Percentiles rank a stretch among this genome's conserved stretches.
Evolutionary conservation across 2,888 invertebrate species (phyloP).

Genomic region (Tetragnatha montana): DNA sequence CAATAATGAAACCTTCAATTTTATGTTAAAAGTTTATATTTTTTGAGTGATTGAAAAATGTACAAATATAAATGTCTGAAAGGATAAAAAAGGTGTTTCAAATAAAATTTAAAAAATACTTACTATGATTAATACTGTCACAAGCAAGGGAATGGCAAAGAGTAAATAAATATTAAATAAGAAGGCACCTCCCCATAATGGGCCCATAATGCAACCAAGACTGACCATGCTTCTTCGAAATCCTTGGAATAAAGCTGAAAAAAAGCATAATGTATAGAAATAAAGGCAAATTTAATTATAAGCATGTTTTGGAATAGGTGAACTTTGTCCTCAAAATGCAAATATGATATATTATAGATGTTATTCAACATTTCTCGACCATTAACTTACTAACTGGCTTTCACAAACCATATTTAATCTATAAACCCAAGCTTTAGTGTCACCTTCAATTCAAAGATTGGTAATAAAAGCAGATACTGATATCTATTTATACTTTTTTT

Average conservation of each 20-base stretch:
- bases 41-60: no score
- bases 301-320: background rate
- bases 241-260: constrained; percentile 65
- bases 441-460: no score
- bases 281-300: background rate
- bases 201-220: constrained; percentile 71
- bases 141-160: constrained; percentile 61
- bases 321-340: background rate
- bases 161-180: constrained; percentile 54
- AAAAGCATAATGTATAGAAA: background rate
- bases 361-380: no score
- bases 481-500: no score
- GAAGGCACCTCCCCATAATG: constrained; percentile 69
- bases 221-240: constrained; percentile 64
- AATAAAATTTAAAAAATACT: constrained; percentile 13
- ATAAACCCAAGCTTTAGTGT: no score
- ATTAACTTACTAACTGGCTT: no score
- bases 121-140: constrained; percentile 56
- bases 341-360: no score
- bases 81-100: background rate
- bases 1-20: no score
- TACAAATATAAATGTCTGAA: background rate
- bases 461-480: no score
- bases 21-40: no score
- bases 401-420: no score